A percentile compares a stretch with the other conserved stretches of the same genome.
These are phyloP conservation scores for Origma solitaria DNA, from an alignment of 2,113 vertebrate species.

Conservation along the genomic window DNA sequence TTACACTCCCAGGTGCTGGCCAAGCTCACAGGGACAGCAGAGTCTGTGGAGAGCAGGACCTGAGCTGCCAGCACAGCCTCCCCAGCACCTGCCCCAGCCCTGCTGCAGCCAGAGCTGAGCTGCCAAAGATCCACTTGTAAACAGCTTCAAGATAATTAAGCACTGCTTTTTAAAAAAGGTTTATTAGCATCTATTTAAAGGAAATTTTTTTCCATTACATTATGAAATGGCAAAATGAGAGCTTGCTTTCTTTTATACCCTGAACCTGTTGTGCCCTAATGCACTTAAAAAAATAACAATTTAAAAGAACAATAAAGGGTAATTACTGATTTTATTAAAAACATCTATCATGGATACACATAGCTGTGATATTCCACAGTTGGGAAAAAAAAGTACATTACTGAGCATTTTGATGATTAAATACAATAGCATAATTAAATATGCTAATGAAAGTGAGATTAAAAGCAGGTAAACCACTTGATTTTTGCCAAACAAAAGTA, in stretches of 20 bases:
- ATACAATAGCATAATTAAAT: conserved; percentile 69
- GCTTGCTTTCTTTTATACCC: background rate
- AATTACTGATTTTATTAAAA: conserved; percentile 80
- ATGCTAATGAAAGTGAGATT: conserved; percentile 62
- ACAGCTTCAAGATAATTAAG: conserved; percentile 9
- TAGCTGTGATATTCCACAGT: conserved; percentile 45
- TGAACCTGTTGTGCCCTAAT: background rate
- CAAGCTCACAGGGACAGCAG: background rate
- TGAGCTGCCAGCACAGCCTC: background rate
- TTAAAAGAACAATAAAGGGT: conserved; percentile 58
- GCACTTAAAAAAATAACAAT: conserved; percentile 57
- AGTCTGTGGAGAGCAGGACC: background rate
- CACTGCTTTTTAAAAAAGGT: background rate
- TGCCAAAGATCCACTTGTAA: background rate
- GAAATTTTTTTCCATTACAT: background rate
- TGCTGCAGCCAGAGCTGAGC: background rate
- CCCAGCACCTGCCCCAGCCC: background rate
- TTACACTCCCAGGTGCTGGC: fast-evolving
- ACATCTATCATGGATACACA: conserved; percentile 66
- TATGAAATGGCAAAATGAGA: conserved; percentile 3
- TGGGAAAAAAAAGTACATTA: conserved; percentile 60
- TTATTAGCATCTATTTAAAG: conserved; percentile 2
- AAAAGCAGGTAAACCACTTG: background rate
- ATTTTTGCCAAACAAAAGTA: background rate
- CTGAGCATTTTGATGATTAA: conserved; percentile 64